Evolutionary conservation across 2,888 invertebrate species (phyloP).

Genomic region (Meiosimyza platycephala): DNA sequence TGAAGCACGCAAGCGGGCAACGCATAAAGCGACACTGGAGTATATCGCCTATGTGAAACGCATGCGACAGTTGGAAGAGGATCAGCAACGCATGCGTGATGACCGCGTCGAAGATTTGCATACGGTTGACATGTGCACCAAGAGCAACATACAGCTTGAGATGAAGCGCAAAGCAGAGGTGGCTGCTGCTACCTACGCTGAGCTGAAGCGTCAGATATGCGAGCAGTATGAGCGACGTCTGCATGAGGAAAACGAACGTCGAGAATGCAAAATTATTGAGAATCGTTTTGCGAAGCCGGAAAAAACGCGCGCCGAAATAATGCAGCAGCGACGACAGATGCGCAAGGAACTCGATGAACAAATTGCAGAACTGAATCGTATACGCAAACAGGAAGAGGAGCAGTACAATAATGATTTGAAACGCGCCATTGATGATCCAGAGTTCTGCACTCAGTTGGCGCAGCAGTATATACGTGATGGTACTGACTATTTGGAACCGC

Average conservation of each 20-base stretch:
- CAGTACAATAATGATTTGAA: conserved; percentile 50
- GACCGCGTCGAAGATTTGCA: conserved; percentile 54
- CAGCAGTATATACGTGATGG: conserved; percentile 50
- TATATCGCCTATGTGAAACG: conserved; percentile 56
- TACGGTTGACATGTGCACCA: conserved; percentile 55
- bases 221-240: conserved; percentile 55
- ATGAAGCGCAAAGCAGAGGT: conserved; percentile 49
- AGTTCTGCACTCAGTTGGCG: conserved; percentile 53
- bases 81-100: conserved; percentile 52
- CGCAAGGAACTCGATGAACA: conserved; percentile 55
- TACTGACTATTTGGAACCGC: conserved; percentile 56
- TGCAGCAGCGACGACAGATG: conserved; percentile 45
- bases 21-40: conserved; percentile 53
- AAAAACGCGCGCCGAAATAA: conserved; percentile 45
- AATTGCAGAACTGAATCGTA: conserved; percentile 50
- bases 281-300: conserved; percentile 57
- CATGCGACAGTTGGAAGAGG: conserved; percentile 53
- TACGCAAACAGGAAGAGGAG: conserved; percentile 52
- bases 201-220: conserved; percentile 56
- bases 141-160: conserved; percentile 49
- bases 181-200: conserved; percentile 53
- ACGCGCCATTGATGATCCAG: conserved; percentile 54
- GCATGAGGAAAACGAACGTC: conserved; percentile 51
- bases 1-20: conserved; percentile 44
- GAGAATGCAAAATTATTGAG: conserved; percentile 56